These are phyloP conservation scores for Smittia aterrima DNA, from an alignment of 2,888 invertebrate species.

Conservation along the genomic window DNA sequence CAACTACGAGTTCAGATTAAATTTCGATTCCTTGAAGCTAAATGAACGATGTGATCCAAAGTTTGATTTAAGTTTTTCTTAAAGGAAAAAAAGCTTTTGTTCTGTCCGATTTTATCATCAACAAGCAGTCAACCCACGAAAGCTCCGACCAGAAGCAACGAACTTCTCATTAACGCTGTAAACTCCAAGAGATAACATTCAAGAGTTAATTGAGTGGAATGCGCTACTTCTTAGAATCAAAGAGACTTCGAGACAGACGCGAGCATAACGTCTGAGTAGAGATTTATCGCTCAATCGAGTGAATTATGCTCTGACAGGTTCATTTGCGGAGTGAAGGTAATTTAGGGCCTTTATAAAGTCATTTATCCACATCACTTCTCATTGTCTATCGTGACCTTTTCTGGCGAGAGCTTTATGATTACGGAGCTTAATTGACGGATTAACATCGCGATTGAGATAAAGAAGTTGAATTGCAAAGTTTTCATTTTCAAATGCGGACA, in stretches of 20 bases:
- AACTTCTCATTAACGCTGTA: conserved; percentile 7
- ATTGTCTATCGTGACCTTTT: conserved; percentile 12
- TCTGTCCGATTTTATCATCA: no score
- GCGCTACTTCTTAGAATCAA: conserved; percentile 4
- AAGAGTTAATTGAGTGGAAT: conserved; percentile 19
- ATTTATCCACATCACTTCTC: conserved; percentile 22
- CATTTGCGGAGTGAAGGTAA: conserved; percentile 21
- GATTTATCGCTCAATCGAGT: conserved; percentile 27
- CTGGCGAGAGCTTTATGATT: neutral
- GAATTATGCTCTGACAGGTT: conserved; percentile 38
- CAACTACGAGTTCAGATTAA: no score
- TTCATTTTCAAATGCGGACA: conserved; percentile 1
- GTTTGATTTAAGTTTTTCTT: no score
- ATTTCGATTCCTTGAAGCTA: no score
- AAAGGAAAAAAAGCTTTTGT: neutral
- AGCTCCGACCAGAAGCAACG: neutral
- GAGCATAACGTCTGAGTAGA: neutral
- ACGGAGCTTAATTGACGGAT: conserved; percentile 17
- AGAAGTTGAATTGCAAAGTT: neutral
- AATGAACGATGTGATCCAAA: no score
- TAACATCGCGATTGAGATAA: neutral
- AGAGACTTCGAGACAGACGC: neutral
- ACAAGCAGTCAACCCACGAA: no score
- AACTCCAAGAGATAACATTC: neutral
- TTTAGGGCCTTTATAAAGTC: conserved; percentile 29